A percentile compares a stretch with the other conserved stretches of the same genome.
phyloP scores from a whole-genome alignment of 1,140 invertebrate species.

The Apocrypta bakeri region DNA sequence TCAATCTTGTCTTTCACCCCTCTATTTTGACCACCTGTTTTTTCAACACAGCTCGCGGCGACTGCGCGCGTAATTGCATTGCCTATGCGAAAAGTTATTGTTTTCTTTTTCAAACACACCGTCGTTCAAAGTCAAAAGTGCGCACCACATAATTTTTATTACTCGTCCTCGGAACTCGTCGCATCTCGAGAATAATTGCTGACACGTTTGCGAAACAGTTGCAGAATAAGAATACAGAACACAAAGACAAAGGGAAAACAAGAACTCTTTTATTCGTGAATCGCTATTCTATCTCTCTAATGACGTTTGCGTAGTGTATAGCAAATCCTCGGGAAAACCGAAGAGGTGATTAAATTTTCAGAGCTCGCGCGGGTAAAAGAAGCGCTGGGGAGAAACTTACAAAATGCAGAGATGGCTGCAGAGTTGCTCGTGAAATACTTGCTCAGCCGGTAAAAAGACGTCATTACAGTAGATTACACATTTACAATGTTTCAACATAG shows the following conservation, averaged over 20 bases:
- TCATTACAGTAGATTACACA: conserved; percentile 44
- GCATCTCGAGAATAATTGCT: neutral
- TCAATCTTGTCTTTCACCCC: no score
- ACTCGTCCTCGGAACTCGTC: neutral
- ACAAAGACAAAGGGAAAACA: neutral
- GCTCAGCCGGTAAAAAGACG: conserved; percentile 26
- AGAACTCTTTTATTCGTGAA: neutral
- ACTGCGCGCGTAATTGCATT: conserved; percentile 7
- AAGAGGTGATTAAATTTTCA: conserved; percentile 2
- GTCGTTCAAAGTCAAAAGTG: neutral
- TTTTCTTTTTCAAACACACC: neutral
- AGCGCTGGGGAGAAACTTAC: neutral
- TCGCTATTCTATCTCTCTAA: neutral
- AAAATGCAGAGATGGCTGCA: neutral
- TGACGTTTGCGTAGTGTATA: neutral
- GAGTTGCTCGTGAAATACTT: neutral
- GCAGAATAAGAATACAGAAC: neutral
- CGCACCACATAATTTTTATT: no score
- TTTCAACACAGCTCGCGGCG: no score
- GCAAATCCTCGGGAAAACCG: neutral
- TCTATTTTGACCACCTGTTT: no score
- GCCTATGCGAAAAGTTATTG: conserved; percentile 3
- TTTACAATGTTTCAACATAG: conserved; percentile 42
- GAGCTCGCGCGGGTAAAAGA: neutral
- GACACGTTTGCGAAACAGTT: neutral